These are phyloP conservation scores for Calameuta idolon DNA, from an alignment of 2,888 invertebrate genomes.

Conservation along the genomic window DNA sequence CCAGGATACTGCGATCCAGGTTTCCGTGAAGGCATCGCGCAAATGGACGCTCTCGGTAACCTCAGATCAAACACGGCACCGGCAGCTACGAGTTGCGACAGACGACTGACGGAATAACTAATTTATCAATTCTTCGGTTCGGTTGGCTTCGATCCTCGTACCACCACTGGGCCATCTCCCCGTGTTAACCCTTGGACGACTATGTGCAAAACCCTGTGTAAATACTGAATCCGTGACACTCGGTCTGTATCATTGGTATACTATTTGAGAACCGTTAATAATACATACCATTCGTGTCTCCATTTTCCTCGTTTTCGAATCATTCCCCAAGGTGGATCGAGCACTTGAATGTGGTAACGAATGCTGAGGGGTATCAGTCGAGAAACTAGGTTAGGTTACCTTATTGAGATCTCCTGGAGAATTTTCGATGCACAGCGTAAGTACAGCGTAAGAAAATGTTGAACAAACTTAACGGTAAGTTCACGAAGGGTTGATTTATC, in stretches of 20 bases:
- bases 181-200: slow-evolving; percentile 25
- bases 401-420: not conserved
- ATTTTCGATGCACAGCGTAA: not conserved
- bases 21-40: not conserved
- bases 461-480: not conserved
- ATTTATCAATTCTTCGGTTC: slow-evolving; percentile 67
- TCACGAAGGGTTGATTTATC: not conserved
- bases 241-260: slow-evolving; percentile 3
- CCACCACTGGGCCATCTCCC: not conserved
- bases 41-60: slow-evolving; percentile 24
- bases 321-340: not conserved
- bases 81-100: slow-evolving; percentile 27
- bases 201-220: slow-evolving; percentile 61
- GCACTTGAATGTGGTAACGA: not conserved
- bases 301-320: not conserved
- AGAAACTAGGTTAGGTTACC: not conserved
- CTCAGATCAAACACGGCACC: slow-evolving; percentile 56
- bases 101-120: slow-evolving; percentile 65
- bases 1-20: not conserved
- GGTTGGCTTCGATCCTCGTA: slow-evolving; percentile 60
- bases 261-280: not conserved
- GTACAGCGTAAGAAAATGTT: not conserved
- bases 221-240: slow-evolving; percentile 39
- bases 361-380: not conserved
- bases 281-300: not conserved